A percentile compares a stretch with the other conserved stretches of the same genome.
Evolutionary conservation across 2,888 invertebrate species (phyloP).

Genomic region (Ophioninae sp.): DNA sequence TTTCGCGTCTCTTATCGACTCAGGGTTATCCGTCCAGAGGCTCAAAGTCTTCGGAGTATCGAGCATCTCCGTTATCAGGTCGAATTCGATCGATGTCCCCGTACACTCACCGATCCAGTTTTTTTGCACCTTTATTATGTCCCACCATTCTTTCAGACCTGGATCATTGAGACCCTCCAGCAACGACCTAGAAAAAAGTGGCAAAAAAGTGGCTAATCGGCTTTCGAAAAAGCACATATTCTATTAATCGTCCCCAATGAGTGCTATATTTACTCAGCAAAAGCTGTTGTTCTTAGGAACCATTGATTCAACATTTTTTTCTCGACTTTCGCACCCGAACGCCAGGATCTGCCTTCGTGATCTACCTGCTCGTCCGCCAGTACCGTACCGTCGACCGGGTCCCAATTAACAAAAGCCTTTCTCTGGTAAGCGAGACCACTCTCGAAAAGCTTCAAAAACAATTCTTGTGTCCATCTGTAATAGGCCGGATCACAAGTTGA

Average conservation of each 20-base stretch:
- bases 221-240: not conserved
- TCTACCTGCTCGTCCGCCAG: slow-evolving; percentile 99
- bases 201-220: not conserved
- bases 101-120: slow-evolving; percentile 95
- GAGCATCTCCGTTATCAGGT: slow-evolving; percentile 79
- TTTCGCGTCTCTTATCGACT: slow-evolving; percentile 86
- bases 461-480: slow-evolving; percentile 97
- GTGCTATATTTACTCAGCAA: slow-evolving; percentile 85
- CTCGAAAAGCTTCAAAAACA: slow-evolving; percentile 94
- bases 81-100: slow-evolving; percentile 88
- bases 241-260: not conserved
- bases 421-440: slow-evolving; percentile 93
- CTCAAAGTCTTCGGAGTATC: slow-evolving; percentile 80
- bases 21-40: slow-evolving; percentile 90
- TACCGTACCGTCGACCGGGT: slow-evolving; percentile 98
- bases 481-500: slow-evolving; percentile 94
- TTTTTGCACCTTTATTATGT: slow-evolving; percentile 91
- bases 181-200: slow-evolving; percentile 75
- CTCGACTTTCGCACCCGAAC: slow-evolving; percentile 97
- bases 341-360: slow-evolving; percentile 94
- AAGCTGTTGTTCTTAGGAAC: slow-evolving; percentile 95
- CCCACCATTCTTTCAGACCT: slow-evolving; percentile 89
- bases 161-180: slow-evolving; percentile 88
- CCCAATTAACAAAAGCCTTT: slow-evolving; percentile 97
- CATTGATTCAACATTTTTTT: slow-evolving; percentile 95